A percentile compares a stretch with the other conserved stretches of the same genome.
Conservation (phyloP, 1,140 invertebrate species). For the Coenobita brevimanus region DNA sequence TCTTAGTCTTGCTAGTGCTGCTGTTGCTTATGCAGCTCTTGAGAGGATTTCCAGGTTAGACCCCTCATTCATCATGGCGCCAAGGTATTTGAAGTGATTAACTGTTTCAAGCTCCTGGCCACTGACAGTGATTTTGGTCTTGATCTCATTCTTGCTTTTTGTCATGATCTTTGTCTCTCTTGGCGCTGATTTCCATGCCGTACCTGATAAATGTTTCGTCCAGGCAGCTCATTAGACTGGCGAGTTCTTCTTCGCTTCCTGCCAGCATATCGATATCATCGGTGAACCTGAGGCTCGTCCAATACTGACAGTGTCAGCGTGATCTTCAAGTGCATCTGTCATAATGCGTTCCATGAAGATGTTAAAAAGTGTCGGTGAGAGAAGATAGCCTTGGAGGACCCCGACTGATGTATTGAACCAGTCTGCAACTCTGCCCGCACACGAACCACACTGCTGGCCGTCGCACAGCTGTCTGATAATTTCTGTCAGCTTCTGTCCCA, state of each 20-base stretch:
- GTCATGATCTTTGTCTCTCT: too few species aligned
- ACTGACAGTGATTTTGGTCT: too few species aligned
- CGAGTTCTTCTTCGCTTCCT: constrained; percentile 11
- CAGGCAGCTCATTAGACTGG: constrained; percentile 1
- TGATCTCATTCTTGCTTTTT: too few species aligned
- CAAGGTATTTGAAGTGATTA: too few species aligned
- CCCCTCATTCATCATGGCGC: not conserved
- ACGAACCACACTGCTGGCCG: not conserved
- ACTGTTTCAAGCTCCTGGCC: too few species aligned
- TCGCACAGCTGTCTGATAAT: constrained; percentile 22
- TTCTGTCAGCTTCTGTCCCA: not conserved
- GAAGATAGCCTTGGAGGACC: not conserved
- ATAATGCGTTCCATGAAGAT: constrained; percentile 3
- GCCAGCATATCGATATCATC: constrained; percentile 1
- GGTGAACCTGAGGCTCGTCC: not conserved
- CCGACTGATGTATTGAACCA: not conserved
- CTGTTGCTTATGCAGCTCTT: constrained; percentile 4
- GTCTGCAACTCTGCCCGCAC: not conserved
- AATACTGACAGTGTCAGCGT: not conserved
- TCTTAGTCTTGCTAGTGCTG: constrained; percentile 9
- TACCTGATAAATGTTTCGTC: not conserved
- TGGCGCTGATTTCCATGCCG: not conserved
- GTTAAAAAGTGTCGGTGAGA: not conserved
- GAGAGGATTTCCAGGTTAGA: not conserved
- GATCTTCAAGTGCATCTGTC: not conserved